Evolutionary conservation across 1,140 invertebrate genomes (phyloP).

Genomic region (Apis florea): DNA sequence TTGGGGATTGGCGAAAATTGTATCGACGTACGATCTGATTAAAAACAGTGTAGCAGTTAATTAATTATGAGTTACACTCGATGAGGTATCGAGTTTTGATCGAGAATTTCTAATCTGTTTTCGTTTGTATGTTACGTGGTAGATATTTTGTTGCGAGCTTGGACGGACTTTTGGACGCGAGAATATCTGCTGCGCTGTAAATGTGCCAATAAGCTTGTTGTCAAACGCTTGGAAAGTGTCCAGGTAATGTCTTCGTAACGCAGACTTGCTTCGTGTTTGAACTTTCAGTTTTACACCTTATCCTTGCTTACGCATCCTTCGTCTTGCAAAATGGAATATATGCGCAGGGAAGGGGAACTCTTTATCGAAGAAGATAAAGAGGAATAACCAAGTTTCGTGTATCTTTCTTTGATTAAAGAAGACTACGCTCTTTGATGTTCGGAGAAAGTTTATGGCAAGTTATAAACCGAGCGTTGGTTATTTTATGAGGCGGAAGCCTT

Average conservation of each 20-base stretch:
- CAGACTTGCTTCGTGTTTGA: not conserved
- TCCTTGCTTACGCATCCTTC: not conserved
- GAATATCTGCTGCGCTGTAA: not conserved
- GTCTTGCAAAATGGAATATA: not conserved
- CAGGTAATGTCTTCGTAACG: not conserved
- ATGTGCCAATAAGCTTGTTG: not conserved
- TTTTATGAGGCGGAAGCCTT: not conserved
- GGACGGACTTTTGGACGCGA: too few relatives aligned
- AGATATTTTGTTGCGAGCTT: too few relatives aligned
- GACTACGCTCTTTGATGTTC: not conserved
- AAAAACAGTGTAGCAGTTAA: too few relatives aligned
- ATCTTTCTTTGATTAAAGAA: not conserved
- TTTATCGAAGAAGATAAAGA: not conserved
- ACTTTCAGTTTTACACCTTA: slow-evolving; percentile 5
- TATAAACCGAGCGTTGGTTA: slow-evolving; percentile 6
- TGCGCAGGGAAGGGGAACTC: too few relatives aligned
- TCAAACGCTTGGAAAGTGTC: slow-evolving; percentile 14
- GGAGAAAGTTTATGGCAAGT: not conserved
- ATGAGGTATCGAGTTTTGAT: too few relatives aligned
- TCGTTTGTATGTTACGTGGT: too few relatives aligned
- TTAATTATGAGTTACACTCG: too few relatives aligned
- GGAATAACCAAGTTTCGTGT: too few relatives aligned
- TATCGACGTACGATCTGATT: too few relatives aligned
- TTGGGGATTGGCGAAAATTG: too few relatives aligned
- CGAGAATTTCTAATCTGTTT: too few relatives aligned